phyloP scores from a whole-genome alignment of 2,888 invertebrate genomes.

The Monochamus alternatus region DNA sequence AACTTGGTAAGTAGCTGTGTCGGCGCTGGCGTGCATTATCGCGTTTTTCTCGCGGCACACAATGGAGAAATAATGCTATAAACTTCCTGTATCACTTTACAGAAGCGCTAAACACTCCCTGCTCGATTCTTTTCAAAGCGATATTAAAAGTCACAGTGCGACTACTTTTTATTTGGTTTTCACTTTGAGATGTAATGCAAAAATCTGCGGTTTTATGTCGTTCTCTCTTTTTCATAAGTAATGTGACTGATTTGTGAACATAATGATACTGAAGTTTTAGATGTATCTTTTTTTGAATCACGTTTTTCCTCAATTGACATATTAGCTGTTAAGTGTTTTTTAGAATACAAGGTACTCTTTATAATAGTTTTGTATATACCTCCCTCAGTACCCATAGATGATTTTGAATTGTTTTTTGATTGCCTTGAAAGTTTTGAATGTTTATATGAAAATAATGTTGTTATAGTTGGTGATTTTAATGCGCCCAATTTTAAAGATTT shows the following conservation, averaged over 20 bases:
- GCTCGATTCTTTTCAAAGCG: constrained; percentile 13
- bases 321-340: no score
- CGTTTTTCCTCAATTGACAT: no score
- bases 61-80: constrained; percentile 13
- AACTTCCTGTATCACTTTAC: constrained; percentile 25
- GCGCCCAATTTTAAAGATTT: no score
- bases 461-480: no score
- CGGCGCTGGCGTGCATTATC: constrained; percentile 21
- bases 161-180: background rate
- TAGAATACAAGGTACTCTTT: no score
- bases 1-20: constrained; percentile 1
- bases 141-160: constrained; percentile 3
- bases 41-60: constrained; percentile 10
- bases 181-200: background rate
- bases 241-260: background rate
- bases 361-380: no score
- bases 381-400: no score
- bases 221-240: background rate
- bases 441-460: no score
- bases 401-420: no score
- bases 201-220: background rate
- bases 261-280: no score
- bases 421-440: no score
- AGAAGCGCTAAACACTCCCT: constrained; percentile 10
- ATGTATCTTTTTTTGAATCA: no score